phyloP scores from a whole-genome alignment of 2,113 vertebrate genomes.

The Osmerus mordax region DNA sequence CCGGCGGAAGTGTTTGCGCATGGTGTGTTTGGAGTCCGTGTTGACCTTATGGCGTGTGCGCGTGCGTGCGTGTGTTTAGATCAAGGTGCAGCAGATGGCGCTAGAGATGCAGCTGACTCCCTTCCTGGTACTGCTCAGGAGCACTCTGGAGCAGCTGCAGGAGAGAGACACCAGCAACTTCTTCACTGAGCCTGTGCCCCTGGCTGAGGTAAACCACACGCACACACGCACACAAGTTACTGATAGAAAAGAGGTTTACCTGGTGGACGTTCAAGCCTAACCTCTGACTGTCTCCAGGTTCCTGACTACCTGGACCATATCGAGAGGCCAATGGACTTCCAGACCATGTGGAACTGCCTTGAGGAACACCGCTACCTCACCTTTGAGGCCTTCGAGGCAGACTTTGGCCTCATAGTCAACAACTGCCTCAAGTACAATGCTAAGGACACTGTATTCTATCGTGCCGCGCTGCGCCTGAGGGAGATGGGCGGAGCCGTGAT shows the following conservation, averaged over 20 bases:
- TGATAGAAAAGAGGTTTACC: not conserved
- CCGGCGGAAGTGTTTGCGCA: not conserved
- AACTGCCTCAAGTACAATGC: constrained; percentile 99
- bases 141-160: constrained; percentile 92
- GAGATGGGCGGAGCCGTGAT: constrained; percentile 87
- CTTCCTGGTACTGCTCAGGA: constrained; percentile 91
- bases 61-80: constrained; percentile 68
- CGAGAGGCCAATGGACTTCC: constrained; percentile 98
- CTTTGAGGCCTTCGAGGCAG: constrained; percentile 92
- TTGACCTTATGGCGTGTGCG: not conserved
- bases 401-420: constrained; percentile 97
- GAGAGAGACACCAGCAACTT: constrained; percentile 97
- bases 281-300: constrained; percentile 71
- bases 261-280: too few species aligned
- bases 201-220: constrained; percentile 84
- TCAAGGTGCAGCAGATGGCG: constrained; percentile 95
- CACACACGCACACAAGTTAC: not conserved
- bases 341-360: constrained; percentile 95
- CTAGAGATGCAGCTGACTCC: constrained; percentile 97
- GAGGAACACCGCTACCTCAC: constrained; percentile 94
- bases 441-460: constrained; percentile 98
- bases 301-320: constrained; percentile 98
- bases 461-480: constrained; percentile 88
- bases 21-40: not conserved
- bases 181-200: constrained; percentile 94